A percentile compares a stretch with the other conserved stretches of the same genome.
Evolutionary conservation across 2,888 invertebrate species (phyloP).

Genomic region (Chrysina gloriosa): DNA sequence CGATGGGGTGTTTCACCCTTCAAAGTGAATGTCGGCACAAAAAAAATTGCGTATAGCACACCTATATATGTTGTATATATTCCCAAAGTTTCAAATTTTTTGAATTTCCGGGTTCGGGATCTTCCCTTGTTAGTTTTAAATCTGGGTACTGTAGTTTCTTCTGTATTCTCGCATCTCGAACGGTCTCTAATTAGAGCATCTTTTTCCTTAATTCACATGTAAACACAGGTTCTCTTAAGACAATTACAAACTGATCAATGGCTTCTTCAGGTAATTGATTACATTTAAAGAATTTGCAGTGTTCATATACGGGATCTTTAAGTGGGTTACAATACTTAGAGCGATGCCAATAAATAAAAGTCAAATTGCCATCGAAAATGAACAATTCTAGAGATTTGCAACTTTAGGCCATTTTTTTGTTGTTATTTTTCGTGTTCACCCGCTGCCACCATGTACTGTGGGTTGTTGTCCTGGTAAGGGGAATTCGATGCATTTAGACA

Average conservation of each 20-base stretch:
- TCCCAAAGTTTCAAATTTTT: too few species aligned
- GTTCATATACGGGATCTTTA: neutral
- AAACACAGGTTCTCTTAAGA: neutral
- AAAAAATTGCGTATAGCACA: too few species aligned
- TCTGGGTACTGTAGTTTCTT: conserved; percentile 6
- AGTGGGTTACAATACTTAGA: neutral
- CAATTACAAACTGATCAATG: neutral
- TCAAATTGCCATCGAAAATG: neutral
- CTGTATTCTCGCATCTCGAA: neutral
- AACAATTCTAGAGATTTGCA: too few species aligned
- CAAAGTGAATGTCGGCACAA: too few species aligned
- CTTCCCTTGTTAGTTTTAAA: neutral
- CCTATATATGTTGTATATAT: too few species aligned
- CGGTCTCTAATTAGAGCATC: neutral
- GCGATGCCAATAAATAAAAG: neutral
- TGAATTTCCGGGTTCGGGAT: too few species aligned
- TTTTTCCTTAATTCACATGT: conserved; percentile 2
- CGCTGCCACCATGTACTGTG: too few species aligned
- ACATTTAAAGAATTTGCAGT: neutral
- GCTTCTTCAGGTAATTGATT: neutral
- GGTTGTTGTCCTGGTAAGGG: too few species aligned
- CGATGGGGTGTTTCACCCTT: too few species aligned
- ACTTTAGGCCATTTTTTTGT: too few species aligned
- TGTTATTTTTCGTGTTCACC: too few species aligned
- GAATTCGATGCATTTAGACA: too few species aligned